Base-by-base conservation (phyloP, 2,113 vertebrate species). In the Calidris pygmaea region DNA sequence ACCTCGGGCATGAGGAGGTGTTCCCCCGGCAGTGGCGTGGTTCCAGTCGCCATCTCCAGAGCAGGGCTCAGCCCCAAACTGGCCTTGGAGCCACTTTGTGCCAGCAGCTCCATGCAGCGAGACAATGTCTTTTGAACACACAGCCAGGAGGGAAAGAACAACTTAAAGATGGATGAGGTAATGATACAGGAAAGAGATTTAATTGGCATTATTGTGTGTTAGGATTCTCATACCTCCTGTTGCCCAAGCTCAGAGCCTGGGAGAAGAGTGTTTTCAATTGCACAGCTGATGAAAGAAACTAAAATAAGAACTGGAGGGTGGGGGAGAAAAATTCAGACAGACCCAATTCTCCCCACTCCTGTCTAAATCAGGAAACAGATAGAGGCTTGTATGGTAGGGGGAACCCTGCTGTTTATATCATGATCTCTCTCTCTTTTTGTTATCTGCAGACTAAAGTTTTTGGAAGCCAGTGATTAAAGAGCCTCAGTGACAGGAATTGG, bases 211-310 rank as follows among this genome's bases (percentile, higher is more conserved):
- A 67, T 68, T 68, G 9, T 8, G 34, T 47, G 37, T 82, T 84
- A 66, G 45, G n/a, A 62, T 65, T 87, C 80, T 91, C 41, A 60
- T 35, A 75, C 23, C 50, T 96, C 63, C 39, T 67, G 39, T 75
- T 71, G 62, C 53, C 75, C 4, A 11, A 37, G 21, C 45, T 66
- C 47, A 79, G 52, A 71, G 45, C 20, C 63, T 67, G 59, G 43
- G 48, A 87, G 68, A 94, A 92, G 14, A 85, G 35, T 74, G 59
- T 95, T 97, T 92, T 70, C 59, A 77, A 11, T 73, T 80, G 83
- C 87, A 93, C 30, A 80, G 39, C 27, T 91, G 79, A 79, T 75
- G 79, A 95, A 96, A 91, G 81, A 83, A 91, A 82, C 50, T 84
- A 84, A 86, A 97, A 76, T 66, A 84, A 85, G 84, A 96, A 90